Evolutionary conservation across 2,888 invertebrate species (phyloP).

Genomic region (Agrenia bidenticulata): DNA sequence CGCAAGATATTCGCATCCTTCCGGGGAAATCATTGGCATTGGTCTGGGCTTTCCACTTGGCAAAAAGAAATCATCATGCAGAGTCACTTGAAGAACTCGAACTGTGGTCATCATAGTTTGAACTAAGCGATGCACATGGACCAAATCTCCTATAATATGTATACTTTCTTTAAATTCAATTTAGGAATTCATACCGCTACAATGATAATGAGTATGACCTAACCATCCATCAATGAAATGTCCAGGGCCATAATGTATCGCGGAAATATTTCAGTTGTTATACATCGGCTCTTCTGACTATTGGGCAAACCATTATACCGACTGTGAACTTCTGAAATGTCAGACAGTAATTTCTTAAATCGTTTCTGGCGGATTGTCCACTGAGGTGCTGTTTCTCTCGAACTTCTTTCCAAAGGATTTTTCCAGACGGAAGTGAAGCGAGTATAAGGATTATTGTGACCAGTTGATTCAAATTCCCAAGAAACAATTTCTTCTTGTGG

Average conservation of each 20-base stretch:
- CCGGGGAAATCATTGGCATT: conserved; percentile 7
- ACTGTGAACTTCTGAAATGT: conserved; percentile 39
- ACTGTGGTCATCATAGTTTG: conserved; percentile 29
- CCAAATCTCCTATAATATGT: conserved; percentile 1
- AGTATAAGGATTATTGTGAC: conserved; percentile 31
- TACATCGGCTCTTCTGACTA: conserved; percentile 31
- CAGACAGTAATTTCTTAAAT: conserved; percentile 37
- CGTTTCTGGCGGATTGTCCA: conserved; percentile 28
- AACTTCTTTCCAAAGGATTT: conserved; percentile 19
- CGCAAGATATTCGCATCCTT: conserved; percentile 25
- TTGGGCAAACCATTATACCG: conserved; percentile 37
- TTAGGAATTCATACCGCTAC: too few relatives aligned
- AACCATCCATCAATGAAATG: conserved; percentile 42
- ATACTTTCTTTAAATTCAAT: too few relatives aligned
- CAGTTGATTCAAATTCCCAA: conserved; percentile 13
- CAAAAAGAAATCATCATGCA: conserved; percentile 29
- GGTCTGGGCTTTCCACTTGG: conserved; percentile 5
- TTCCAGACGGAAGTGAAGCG: conserved; percentile 37
- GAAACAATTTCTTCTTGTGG: conserved; percentile 30
- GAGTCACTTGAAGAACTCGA: conserved; percentile 24
- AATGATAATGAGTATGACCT: background rate
- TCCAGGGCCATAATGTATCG: conserved; percentile 45
- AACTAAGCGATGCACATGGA: conserved; percentile 26
- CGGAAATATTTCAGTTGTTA: conserved; percentile 38
- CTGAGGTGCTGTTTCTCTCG: conserved; percentile 19